These are phyloP conservation scores for Dinocampus coccinellae DNA, from an alignment of 2,888 invertebrate species.

Conservation along the genomic window DNA sequence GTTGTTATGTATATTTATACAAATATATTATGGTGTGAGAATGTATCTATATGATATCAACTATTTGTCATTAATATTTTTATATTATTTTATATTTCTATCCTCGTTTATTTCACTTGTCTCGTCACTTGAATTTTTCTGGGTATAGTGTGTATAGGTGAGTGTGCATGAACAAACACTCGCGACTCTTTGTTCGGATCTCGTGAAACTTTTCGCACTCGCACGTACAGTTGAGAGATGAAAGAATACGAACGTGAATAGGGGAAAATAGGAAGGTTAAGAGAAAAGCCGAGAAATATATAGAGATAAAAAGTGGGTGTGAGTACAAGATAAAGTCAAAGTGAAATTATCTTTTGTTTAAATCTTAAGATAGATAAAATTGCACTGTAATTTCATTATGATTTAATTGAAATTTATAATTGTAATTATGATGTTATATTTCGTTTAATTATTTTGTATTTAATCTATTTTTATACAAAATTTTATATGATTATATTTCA, in stretches of 20 bases:
- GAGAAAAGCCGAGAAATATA: too few species aligned
- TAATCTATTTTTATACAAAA: too few species aligned
- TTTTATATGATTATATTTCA: too few species aligned
- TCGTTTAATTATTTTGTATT: background rate
- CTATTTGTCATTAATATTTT: slow-evolving; percentile 54
- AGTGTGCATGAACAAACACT: background rate
- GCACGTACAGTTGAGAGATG: slow-evolving; percentile 13
- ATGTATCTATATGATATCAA: slow-evolving; percentile 27
- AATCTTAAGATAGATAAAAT: background rate
- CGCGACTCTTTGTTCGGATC: slow-evolving; percentile 16
- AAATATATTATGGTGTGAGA: slow-evolving; percentile 4
- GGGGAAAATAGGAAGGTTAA: background rate
- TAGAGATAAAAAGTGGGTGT: too few species aligned
- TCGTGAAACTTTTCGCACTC: slow-evolving; percentile 36
- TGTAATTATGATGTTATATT: background rate
- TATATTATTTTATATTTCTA: slow-evolving; percentile 23
- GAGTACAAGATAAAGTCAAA: background rate
- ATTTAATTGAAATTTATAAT: background rate
- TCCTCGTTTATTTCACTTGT: slow-evolving; percentile 9
- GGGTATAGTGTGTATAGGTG: background rate
- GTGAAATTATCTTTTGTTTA: background rate
- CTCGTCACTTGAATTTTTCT: slow-evolving; percentile 3
- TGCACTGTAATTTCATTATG: background rate
- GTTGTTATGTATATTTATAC: background rate
- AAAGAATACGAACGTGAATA: background rate